Percentiles rank a stretch among this genome's conserved stretches.
phyloP scores from a whole-genome alignment of 2,797 vertebrate genomes.

The Psittacula echo region DNA sequence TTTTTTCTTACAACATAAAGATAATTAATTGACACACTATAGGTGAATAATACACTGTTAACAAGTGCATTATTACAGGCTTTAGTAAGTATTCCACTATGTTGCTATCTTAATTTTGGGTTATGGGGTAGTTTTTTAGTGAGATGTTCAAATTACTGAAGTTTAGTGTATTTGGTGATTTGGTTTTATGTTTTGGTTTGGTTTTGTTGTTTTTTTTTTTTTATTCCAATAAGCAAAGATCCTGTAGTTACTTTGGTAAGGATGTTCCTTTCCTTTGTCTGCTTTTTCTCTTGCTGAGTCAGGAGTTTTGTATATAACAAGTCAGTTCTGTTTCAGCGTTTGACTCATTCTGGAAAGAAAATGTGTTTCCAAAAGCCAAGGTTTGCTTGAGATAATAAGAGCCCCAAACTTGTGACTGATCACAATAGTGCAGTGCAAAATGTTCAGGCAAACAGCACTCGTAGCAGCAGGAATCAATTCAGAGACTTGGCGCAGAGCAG shows the following conservation, averaged over 20 bases:
- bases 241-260: background rate
- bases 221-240: background rate
- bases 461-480: slow-evolving; percentile 23
- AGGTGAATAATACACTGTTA: background rate
- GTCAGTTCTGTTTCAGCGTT: background rate
- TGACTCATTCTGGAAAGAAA: slow-evolving; percentile 1
- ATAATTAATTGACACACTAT: background rate
- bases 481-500: background rate
- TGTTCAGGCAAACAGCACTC: background rate
- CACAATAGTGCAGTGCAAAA: background rate
- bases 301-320: background rate
- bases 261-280: background rate
- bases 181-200: background rate
- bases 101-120: background rate
- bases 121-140: background rate
- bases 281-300: background rate
- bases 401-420: slow-evolving; percentile 11
- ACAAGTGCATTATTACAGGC: background rate
- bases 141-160: background rate
- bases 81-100: background rate
- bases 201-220: background rate
- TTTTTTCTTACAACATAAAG: background rate
- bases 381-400: slow-evolving; percentile 13
- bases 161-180: background rate
- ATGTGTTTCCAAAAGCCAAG: background rate